phyloP scores from a whole-genome alignment of 2,113 vertebrate genomes.

The Sorex fumeus region DNA sequence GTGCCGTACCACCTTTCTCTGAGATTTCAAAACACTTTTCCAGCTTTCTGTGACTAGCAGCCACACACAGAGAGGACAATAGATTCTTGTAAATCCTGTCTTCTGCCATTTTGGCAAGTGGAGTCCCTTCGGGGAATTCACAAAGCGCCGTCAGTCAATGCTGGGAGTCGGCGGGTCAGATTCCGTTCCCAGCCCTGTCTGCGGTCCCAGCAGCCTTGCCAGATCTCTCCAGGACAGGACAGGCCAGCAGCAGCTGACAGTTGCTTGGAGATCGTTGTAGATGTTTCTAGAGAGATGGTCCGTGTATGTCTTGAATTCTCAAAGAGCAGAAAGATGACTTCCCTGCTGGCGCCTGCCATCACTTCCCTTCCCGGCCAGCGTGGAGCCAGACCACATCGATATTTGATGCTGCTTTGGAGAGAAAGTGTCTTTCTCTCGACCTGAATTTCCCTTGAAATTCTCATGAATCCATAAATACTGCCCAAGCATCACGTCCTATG shows the following conservation, averaged over 20 bases:
- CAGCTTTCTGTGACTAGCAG: conserved; percentile 4
- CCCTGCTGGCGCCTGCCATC: too few relatives aligned
- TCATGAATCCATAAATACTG: conserved; percentile 19
- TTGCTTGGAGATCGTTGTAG: neutral
- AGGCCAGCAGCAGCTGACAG: neutral
- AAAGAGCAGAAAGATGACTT: neutral
- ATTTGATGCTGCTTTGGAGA: conserved; percentile 48
- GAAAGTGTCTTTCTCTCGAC: neutral
- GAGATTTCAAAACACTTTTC: conserved; percentile 48
- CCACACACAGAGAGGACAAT: neutral
- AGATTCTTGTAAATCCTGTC: conserved; percentile 34
- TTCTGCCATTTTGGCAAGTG: conserved; percentile 6
- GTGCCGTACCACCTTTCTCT: conserved; percentile 49
- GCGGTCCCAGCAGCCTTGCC: neutral
- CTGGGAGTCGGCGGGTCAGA: neutral
- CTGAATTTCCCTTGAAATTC: conserved; percentile 57
- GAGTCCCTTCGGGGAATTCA: neutral
- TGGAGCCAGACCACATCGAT: neutral
- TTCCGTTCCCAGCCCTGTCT: neutral
- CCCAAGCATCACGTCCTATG: conserved; percentile 12
- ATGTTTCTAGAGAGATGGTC: conserved; percentile 4
- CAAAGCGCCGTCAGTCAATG: neutral
- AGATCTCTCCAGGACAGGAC: neutral
- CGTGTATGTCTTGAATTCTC: conserved; percentile 31
- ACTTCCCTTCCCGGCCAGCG: neutral